Percentiles rank a stretch among this genome's conserved stretches.
Evolutionary conservation across 2,797 vertebrate species (phyloP).

Genomic region (Agapornis canus): DNA sequence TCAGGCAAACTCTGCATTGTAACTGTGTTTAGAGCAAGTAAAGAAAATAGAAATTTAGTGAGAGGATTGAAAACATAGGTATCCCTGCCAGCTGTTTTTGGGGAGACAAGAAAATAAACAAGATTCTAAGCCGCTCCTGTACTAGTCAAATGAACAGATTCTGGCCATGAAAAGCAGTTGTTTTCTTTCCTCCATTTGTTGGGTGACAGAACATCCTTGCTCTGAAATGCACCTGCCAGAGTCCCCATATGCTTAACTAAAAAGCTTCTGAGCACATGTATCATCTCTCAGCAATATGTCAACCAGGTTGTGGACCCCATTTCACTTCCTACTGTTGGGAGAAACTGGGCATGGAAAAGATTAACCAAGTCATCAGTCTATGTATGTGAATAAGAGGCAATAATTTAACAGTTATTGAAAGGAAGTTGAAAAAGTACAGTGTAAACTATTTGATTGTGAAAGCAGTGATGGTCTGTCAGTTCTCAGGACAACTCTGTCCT

Average conservation of each 20-base stretch:
- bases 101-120: conserved; percentile 13
- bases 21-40: background rate
- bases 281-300: background rate
- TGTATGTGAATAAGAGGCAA: background rate
- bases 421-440: background rate
- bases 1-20: background rate
- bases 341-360: background rate
- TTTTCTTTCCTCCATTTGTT: background rate
- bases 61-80: background rate
- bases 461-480: background rate
- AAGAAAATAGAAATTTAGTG: conserved; percentile 9
- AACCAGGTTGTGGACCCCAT: background rate
- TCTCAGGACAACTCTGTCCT: background rate
- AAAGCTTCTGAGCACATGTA: background rate
- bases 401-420: conserved; percentile 27
- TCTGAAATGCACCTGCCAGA: background rate
- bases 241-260: background rate
- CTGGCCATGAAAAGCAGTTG: background rate
- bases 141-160: background rate
- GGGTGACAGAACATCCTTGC: background rate
- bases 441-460: conserved; percentile 14
- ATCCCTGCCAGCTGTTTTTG: background rate
- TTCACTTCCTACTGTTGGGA: background rate
- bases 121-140: background rate
- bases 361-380: background rate